Conservation (phyloP, 2,797 vertebrate species). For the Coluber constrictor region DNA sequence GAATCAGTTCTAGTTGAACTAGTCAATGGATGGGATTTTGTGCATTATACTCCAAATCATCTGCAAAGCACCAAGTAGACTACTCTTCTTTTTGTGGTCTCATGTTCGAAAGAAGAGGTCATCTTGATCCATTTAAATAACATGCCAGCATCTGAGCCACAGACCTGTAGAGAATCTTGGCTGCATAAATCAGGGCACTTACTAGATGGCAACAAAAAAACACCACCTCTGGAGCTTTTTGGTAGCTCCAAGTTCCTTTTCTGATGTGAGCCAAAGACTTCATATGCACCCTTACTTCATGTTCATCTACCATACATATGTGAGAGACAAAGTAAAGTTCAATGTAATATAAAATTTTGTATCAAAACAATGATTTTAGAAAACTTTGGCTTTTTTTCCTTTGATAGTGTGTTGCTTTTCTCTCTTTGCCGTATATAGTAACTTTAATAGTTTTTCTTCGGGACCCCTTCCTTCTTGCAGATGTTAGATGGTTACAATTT, state of each 20-base stretch:
- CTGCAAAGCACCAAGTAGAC: not conserved
- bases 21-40: not conserved
- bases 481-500: slow-evolving; percentile 80
- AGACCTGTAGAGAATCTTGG: not conserved
- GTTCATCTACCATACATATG: not conserved
- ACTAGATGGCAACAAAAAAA: not conserved
- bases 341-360: not conserved
- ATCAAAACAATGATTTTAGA: slow-evolving; percentile 37
- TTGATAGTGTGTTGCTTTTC: slow-evolving; percentile 56
- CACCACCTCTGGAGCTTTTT: not conserved
- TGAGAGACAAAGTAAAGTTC: not conserved
- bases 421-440: slow-evolving; percentile 53
- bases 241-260: not conserved
- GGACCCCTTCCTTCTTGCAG: slow-evolving; percentile 63
- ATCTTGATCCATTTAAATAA: not conserved
- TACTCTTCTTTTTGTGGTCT: not conserved
- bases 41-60: not conserved
- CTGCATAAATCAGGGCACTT: not conserved
- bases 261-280: not conserved
- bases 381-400: slow-evolving; percentile 43
- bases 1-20: not conserved
- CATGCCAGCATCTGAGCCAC: not conserved
- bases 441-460: slow-evolving; percentile 66
- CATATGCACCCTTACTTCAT: too few relatives aligned
- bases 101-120: not conserved